These are phyloP conservation scores for Philopedon plagiatum DNA, from an alignment of 2,888 invertebrate genomes.

Conservation along the genomic window DNA sequence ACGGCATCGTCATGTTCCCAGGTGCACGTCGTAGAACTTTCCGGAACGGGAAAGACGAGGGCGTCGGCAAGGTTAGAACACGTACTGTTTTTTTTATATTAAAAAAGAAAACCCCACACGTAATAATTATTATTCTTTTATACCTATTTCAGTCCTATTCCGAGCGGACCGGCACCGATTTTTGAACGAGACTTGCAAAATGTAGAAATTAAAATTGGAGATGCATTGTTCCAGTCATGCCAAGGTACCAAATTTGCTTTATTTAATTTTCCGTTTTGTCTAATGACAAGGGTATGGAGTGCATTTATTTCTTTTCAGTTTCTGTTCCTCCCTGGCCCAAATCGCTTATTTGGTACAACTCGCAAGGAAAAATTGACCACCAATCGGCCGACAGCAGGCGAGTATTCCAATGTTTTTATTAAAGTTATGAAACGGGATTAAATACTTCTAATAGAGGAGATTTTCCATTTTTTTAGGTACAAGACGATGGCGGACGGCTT, in stretches of 20 bases:
- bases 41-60: slow-evolving; percentile 79
- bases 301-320: slow-evolving; percentile 68
- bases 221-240: slow-evolving; percentile 80
- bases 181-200: slow-evolving; percentile 83
- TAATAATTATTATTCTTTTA: too few species aligned
- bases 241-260: slow-evolving; percentile 76
- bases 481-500: slow-evolving; percentile 85
- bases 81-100: neutral
- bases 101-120: too few species aligned
- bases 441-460: too few species aligned
- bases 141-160: slow-evolving; percentile 66
- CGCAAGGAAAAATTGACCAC: slow-evolving; percentile 82
- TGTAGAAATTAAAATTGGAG: slow-evolving; percentile 84
- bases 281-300: too few species aligned
- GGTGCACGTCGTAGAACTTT: slow-evolving; percentile 85
- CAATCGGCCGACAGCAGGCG: slow-evolving; percentile 75
- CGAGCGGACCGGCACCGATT: slow-evolving; percentile 82
- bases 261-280: too few species aligned
- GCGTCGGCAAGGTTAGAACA: slow-evolving; percentile 76
- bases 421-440: too few species aligned
- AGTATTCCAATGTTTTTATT: neutral
- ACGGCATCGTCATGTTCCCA: slow-evolving; percentile 86
- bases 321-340: slow-evolving; percentile 90
- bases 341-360: slow-evolving; percentile 88
- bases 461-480: slow-evolving; percentile 78